These are phyloP conservation scores for Emydoidea blandingii DNA, from an alignment of 2,797 vertebrate genomes.

Conservation along the genomic window DNA sequence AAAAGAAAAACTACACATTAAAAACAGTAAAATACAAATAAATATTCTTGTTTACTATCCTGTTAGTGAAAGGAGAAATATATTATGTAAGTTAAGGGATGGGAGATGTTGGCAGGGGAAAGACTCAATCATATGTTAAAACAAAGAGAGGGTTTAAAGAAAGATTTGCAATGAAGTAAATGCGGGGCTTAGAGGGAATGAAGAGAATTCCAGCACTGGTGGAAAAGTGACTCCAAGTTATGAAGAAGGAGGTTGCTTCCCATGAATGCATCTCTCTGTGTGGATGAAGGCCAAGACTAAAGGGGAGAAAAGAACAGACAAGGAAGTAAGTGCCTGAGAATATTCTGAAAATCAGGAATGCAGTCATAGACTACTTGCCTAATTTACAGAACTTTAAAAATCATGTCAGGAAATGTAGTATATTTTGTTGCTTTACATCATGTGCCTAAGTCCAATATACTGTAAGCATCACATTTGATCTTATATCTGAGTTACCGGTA, in stretches of 20 bases:
- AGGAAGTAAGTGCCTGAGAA: not conserved
- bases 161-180: not conserved
- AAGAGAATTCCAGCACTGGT: not conserved
- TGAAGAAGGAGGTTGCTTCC: not conserved
- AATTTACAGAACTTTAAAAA: not conserved
- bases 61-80: not conserved
- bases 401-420: not conserved
- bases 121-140: not conserved
- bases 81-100: not conserved
- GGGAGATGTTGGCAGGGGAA: not conserved
- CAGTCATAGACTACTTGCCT: not conserved
- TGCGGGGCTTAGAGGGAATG: not conserved
- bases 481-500: rapidly evolving
- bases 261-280: not conserved
- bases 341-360: not conserved
- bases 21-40: not conserved
- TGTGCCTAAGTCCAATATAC: not conserved
- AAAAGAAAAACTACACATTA: not conserved
- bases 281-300: not conserved
- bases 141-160: not conserved
- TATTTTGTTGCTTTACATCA: not conserved
- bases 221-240: not conserved
- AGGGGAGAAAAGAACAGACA: not conserved
- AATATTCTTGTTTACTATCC: not conserved
- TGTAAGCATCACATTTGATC: not conserved